Evolutionary conservation across 2,113 vertebrate genomes (phyloP).

Genomic region (Fregetta grallaria): DNA sequence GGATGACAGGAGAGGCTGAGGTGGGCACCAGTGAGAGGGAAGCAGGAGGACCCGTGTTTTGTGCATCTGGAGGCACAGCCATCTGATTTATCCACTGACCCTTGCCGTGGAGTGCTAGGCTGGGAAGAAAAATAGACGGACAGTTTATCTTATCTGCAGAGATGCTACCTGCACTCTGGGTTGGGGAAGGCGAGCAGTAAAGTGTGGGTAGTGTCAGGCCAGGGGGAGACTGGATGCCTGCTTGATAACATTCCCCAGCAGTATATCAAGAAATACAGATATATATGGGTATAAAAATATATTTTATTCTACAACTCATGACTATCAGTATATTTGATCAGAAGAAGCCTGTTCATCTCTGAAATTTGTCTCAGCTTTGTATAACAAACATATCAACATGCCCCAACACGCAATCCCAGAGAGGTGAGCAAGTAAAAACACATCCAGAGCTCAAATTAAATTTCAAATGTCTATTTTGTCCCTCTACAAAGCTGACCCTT

Average conservation of each 20-base stretch:
- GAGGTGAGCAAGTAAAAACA: background rate
- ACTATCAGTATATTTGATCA: background rate
- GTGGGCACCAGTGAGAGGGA: background rate
- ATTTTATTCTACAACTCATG: background rate
- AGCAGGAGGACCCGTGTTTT: background rate
- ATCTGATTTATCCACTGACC: background rate
- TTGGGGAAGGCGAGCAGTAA: background rate
- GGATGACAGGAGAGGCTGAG: background rate
- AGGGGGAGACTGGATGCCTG: background rate
- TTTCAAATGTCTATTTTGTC: background rate
- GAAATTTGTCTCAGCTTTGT: background rate
- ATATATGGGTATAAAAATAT: background rate
- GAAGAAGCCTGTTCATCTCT: background rate
- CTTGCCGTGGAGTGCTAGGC: background rate
- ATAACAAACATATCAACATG: background rate
- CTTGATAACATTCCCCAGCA: background rate
- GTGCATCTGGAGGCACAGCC: background rate
- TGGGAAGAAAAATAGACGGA: background rate
- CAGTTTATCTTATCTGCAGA: background rate
- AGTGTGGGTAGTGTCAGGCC: background rate
- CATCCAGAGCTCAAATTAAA: background rate
- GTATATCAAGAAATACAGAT: background rate
- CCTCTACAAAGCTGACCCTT: background rate
- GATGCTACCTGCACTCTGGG: background rate
- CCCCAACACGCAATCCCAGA: background rate